Evolutionary conservation across 2,888 invertebrate genomes (phyloP), one percentile per base, ranked within the genome.

Genomic region (Gerosis bhagava): DNA sequence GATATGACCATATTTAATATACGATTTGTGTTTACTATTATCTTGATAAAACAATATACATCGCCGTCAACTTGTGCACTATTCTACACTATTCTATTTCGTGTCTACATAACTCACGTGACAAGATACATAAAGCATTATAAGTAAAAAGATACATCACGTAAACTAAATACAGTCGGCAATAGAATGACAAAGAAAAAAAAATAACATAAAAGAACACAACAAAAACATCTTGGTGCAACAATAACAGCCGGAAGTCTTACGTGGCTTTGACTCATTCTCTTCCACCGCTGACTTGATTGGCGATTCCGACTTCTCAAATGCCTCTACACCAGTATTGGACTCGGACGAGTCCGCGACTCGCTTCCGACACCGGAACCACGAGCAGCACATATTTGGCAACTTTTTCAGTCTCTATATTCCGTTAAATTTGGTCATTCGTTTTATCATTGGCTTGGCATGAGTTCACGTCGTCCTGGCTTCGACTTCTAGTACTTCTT

Each of bases 321-420:
- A 84, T 51, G 80, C 82, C 56, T 82, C 78, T 49, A 62, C 62
- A 11, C 72, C 67, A 28, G 65, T 60, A 50, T 70, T 65, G 55
- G 65, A 58, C 50, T 70, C 76, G 6, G 44, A 44, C 48, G 77
- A 79, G 58, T 81, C 83, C 48, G 82, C 82, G 54, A 86, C 80
- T 8, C 80, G 76, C 53, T 83, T 70, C 43, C 84, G 75, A 65
- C 83, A 84, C 59, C 80, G 69, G 52, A 86, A 65, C 86, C 87
- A 88, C 61, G 86, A 86, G 68, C 84, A 84, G 67, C 88, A 88
- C 88, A 88, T 88, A 56, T 68, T 58, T 65, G 59, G 57, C 61
- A 62, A 62, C 61, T 54, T 49, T 48, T 42, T 70, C 62, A 62
- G 57, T 65, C 64, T 67, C 52, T 60, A 56, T 59, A 46, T 50